These are phyloP conservation scores for Cryptocephalus primarius DNA, from an alignment of 2,888 invertebrate species.

Conservation along the genomic window DNA sequence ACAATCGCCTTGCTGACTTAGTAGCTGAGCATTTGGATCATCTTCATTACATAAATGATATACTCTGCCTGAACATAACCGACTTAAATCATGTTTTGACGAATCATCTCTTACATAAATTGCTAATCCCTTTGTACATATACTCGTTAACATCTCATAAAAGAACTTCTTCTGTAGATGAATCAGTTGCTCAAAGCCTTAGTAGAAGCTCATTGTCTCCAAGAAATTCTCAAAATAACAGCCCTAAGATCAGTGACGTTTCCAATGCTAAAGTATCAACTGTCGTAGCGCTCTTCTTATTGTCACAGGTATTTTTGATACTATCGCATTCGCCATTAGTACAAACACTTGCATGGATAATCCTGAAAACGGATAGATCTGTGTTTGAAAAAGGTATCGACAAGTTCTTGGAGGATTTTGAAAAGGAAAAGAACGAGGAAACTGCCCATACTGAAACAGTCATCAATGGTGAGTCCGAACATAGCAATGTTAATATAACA, in stretches of 20 bases:
- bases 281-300: constrained; percentile 79
- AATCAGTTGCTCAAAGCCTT: constrained; percentile 47
- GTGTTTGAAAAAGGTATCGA: constrained; percentile 33
- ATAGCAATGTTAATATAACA: constrained; percentile 80
- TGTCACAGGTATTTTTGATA: constrained; percentile 92
- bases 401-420: constrained; percentile 32
- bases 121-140: constrained; percentile 88
- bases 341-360: constrained; percentile 79
- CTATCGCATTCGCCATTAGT: constrained; percentile 86
- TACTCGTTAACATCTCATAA: constrained; percentile 59
- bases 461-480: constrained; percentile 21
- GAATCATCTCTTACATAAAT: constrained; percentile 85
- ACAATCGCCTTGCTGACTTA: constrained; percentile 81
- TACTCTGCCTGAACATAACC: constrained; percentile 81
- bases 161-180: constrained; percentile 38
- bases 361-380: constrained; percentile 66
- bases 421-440: constrained; percentile 23
- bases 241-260: constrained; percentile 18
- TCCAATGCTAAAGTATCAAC: constrained; percentile 60
- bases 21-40: constrained; percentile 97
- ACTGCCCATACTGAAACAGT: constrained; percentile 4
- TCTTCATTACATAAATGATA: constrained; percentile 94
- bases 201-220: constrained; percentile 7
- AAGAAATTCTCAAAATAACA: constrained; percentile 22
- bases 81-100: constrained; percentile 89